Base-by-base conservation (phyloP, 2,888 invertebrate genomes). In the Apomyelois bistriatella region DNA sequence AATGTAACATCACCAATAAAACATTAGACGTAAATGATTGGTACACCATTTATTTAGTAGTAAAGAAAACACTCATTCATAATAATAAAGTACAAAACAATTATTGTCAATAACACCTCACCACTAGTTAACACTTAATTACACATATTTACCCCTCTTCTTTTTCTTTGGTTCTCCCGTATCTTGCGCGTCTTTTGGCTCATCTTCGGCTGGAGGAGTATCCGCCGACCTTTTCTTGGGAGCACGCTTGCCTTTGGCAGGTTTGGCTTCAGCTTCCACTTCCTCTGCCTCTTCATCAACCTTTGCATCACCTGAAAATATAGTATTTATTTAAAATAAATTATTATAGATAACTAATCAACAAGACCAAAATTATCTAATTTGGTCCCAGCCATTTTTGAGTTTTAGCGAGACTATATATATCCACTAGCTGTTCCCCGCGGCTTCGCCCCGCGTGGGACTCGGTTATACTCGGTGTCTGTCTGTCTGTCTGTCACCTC, bases 141-240 rank as follows among this genome's bases (percentile, higher is more conserved):
- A 76, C 70, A 74, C 66, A 68, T 88, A 89, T 65, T 88, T 89
- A 90, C 89, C 89, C 86, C 87, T 86, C 32, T 88, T 80, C 63
- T 87, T 87, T 37, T 71, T 70, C 6, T 72, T 74, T 9, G 80
- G 68, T 59, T 86, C 88, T 3, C 69, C 79, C 1, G 75, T 72
- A 35, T 83, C 84, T 54, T 76, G 75, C 6, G 32, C 13, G 12
- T 83, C 84, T 54, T 76, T 75, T 1, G 73, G 57, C 47, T 77
- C 72, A 2, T 77, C 80, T 6, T 79, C 80, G 1, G 61, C 79
- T 1, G 53, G 54, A 3, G 68, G 48, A 10, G 70, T 66, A 46
- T 79, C 79, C 1, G 61, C 66, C 17, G 64, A 70, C 56, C 36
- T 43, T 15, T 90, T 91, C 61, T 87, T 85, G 48, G 69, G 70